Evolutionary conservation across 2,888 invertebrate species (phyloP).

Genomic region (Embidobia sp.): DNA sequence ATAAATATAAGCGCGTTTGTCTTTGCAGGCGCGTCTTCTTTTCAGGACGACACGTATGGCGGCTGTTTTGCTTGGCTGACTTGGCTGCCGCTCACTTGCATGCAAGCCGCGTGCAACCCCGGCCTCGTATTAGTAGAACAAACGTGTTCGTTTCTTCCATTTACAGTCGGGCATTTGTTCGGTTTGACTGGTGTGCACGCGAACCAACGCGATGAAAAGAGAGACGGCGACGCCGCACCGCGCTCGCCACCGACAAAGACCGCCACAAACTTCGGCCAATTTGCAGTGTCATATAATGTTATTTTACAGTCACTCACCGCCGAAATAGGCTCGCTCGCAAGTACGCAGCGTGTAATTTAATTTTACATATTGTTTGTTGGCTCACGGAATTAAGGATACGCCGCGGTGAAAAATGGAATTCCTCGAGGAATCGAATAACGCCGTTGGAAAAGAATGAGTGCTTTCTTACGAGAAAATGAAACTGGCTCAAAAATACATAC

Average conservation of each 20-base stretch:
- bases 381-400: background rate
- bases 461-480: no score
- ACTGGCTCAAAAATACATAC: no score
- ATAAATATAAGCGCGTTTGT: constrained; percentile 58
- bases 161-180: constrained; percentile 53
- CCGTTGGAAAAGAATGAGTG: no score
- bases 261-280: constrained; percentile 25
- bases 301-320: constrained; percentile 19
- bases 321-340: background rate
- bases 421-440: no score
- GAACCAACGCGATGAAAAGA: constrained; percentile 15
- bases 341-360: background rate
- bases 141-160: constrained; percentile 57
- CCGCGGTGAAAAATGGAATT: no score
- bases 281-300: constrained; percentile 32
- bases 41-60: constrained; percentile 33
- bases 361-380: background rate
- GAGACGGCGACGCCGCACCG: background rate
- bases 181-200: constrained; percentile 36
- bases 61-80: constrained; percentile 39
- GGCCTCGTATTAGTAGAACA: constrained; percentile 48
- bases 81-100: constrained; percentile 36
- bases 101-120: constrained; percentile 42
- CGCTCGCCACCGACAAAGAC: background rate
- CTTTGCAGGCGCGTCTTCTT: constrained; percentile 37